These are phyloP conservation scores for Lepidurus packardi DNA, from an alignment of 1,140 invertebrate genomes.

Conservation along the genomic window DNA sequence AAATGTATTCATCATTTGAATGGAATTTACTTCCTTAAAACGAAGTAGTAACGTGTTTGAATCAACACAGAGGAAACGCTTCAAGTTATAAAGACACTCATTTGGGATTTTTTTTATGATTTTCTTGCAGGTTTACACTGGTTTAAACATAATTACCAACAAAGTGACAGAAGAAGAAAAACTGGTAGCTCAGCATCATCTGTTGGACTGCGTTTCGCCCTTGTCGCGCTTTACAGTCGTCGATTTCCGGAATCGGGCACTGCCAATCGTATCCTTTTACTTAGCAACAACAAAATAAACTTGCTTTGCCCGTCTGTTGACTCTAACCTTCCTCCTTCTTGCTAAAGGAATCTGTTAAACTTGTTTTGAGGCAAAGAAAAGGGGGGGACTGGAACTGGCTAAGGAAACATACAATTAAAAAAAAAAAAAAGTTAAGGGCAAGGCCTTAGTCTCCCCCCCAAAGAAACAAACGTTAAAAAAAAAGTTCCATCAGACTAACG, in stretches of 20 bases:
- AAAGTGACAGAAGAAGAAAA: constrained; percentile 84
- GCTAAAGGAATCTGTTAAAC: too few relatives aligned
- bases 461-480: neutral
- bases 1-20: too few relatives aligned
- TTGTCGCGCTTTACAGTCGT: constrained; percentile 72
- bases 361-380: neutral
- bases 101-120: constrained; percentile 34
- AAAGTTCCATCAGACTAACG: neutral
- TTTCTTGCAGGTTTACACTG: constrained; percentile 77
- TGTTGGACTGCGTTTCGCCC: constrained; percentile 81
- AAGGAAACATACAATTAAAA: neutral
- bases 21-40: too few relatives aligned
- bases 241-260: constrained; percentile 72
- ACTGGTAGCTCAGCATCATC: constrained; percentile 70
- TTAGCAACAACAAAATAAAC: constrained; percentile 10
- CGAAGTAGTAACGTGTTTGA: too few relatives aligned
- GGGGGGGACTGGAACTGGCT: neutral
- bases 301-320: neutral
- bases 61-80: neutral
- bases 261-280: constrained; percentile 70
- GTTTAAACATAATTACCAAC: constrained; percentile 90
- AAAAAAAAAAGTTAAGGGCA: neutral
- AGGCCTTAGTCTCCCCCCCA: neutral
- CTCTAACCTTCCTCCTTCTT: too few relatives aligned
- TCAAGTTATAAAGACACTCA: neutral